Base-by-base conservation (phyloP, 1,140 invertebrate species). In the Penaeus vannamei region DNA sequence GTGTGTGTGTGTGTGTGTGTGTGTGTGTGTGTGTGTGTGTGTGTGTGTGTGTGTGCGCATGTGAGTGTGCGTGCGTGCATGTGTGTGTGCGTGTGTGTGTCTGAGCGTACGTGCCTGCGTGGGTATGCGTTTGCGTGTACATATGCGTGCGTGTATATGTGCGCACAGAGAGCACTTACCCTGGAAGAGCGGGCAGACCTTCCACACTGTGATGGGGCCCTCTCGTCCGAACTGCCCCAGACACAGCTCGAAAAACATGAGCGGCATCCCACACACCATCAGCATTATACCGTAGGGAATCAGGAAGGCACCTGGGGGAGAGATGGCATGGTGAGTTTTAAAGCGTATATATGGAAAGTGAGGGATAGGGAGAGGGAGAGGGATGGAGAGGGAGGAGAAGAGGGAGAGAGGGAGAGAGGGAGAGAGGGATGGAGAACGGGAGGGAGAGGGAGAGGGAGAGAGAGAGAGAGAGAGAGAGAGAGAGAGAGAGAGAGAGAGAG, bases 151-250 rank as follows among this genome's bases (percentile, higher is more conserved):
- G 53, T 53, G 53, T 17, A 7, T 42, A 7, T 42, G 36, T 42
- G 36, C 8, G 36, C 8, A 7, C 8, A 14, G 26, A 53, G 19
- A 87, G 66, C 3, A 89, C 88, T 92, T 91, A 96, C 96, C 96
- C 95, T 95, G 96, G 92, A 97, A 96, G 46, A 97, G 94, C 1
- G 96, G 96, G 60, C 96, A 96, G 86, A 96, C 96, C 90, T 95
- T 94, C 96, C 96, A 97, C 76, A 96, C 94, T 23, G 96, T 96
- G 64, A 96, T 95, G 26, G 96, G 95, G 77, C 96, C 96, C 92
- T 95, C 94, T 91, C 96, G 95, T 64, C 96, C 95, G 91, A 97
- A 95, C 92, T 97, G 96, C 7, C 96, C 96, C 14, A 97, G 93
- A 0, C 95, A 94, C 8, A 97, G 94, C 93, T 97, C 97, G 86